Base-by-base conservation (phyloP, 2,113 vertebrate species). In the Poecilia latipinna region DNA sequence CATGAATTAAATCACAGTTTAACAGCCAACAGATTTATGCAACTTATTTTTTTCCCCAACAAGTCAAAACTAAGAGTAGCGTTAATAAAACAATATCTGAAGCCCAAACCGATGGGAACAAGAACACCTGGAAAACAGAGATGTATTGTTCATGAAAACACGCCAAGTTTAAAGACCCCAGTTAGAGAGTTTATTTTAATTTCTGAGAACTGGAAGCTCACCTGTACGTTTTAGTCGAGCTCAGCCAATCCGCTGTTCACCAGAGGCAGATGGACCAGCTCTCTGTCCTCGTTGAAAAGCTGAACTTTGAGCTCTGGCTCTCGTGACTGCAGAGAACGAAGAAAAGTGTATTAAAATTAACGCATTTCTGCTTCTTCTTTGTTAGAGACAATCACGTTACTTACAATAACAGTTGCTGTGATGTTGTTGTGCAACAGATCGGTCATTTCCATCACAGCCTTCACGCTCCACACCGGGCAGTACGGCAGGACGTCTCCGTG, bases 401-500 rank as follows among this genome's bases (percentile, higher is more conserved):
- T 92, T 90, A 98, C 97, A 88, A 92, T 72, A 4, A 96, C 83
- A 13, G 92, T 92, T 60, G 96, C 95, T 65, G 82, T 94, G 44
- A 97, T 74, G 83, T 85, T 94, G 67, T 90, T 79, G 83, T 96
- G 94, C 35, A 97, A 68, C 2, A 96, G 92, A 13, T 96, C 92
- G 4, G 96, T 89, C 95, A 97, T 96, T 4, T 94, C 80, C 91
- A 93, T 90, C 31, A 95, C 3, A 0, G 97, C 95, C 72, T 94
- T 93, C 84, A 96, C 44, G n/a, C 95, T 98, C 97, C 98, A 99
- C 35, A 91, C 85, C 0, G 95, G 96, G 70, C 93, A 88, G 69
- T 98, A 99, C 0, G 96, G 94, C 86, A 99, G 91, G 75, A 95
- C 90, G 4, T 90, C 61, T 37, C 71, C 44, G 0, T 93, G 76